Percentiles rank a stretch among this genome's conserved stretches.
Conservation (phyloP, 1,140 invertebrate species). For the Brachionus angularis region DNA sequence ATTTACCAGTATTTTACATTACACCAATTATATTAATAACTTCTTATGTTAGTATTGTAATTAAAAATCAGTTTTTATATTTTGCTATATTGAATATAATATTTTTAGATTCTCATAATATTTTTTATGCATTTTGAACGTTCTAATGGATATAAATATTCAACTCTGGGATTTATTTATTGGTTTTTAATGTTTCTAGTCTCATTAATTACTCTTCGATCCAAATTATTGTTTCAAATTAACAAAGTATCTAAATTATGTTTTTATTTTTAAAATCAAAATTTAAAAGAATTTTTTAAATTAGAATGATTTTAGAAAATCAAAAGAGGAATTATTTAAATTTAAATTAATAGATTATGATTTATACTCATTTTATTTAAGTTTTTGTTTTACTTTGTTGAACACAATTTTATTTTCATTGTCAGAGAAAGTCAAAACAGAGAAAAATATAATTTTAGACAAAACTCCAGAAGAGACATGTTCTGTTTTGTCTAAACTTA, state of each 20-base stretch:
- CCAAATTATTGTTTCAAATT: slow-evolving; percentile 22
- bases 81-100: neutral
- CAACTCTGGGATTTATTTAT: neutral
- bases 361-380: too few relatives aligned
- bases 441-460: too few relatives aligned
- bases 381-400: too few relatives aligned
- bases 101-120: slow-evolving; percentile 16
- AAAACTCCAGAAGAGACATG: too few relatives aligned
- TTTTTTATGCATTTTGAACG: slow-evolving; percentile 10
- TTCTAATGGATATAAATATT: neutral
- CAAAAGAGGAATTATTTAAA: too few relatives aligned
- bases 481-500: slow-evolving; percentile 19
- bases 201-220: slow-evolving; percentile 11
- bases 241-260: neutral
- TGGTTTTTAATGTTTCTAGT: slow-evolving; percentile 1
- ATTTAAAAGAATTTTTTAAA: too few relatives aligned
- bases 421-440: slow-evolving; percentile 15
- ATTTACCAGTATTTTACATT: neutral
- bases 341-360: too few relatives aligned
- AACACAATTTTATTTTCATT: too few relatives aligned
- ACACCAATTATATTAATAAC: slow-evolving; percentile 14
- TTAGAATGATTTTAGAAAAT: too few relatives aligned
- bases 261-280: neutral
- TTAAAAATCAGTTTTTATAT: neutral
- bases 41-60: slow-evolving; percentile 23